phyloP scores from a whole-genome alignment of 2,113 vertebrate species.

The Eonycteris spelaea region DNA sequence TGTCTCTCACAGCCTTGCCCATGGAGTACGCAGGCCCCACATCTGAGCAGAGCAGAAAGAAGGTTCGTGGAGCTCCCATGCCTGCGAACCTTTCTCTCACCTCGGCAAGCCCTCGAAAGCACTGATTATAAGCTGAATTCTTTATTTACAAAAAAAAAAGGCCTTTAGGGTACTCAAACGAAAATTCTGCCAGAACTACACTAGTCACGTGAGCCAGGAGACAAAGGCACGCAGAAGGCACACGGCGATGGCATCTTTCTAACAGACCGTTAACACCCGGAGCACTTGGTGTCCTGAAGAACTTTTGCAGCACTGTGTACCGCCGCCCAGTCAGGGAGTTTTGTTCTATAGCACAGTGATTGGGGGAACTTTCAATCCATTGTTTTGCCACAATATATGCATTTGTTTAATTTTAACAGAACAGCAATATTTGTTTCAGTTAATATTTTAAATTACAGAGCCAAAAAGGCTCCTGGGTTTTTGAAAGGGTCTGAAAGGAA shows the following conservation, averaged over 20 bases:
- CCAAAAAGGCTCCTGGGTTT: not conserved
- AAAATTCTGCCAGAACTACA: not conserved
- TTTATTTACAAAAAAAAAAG: not conserved
- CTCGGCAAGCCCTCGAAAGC: not conserved
- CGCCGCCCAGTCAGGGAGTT: not conserved
- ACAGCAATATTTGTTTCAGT: not conserved
- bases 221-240: rapidly evolving
- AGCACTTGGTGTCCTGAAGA: not conserved
- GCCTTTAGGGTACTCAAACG: not conserved
- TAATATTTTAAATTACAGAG: not conserved
- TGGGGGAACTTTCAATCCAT: not conserved
- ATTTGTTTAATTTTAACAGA: not conserved
- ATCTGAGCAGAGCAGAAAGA: not conserved
- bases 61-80: not conserved
- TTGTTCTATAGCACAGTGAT: not conserved
- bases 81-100: not conserved
- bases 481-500: not conserved
- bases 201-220: not conserved
- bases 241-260: rapidly evolving
- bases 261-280: not conserved
- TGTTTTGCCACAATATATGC: not conserved
- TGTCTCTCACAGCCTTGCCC: slow-evolving; percentile 62
- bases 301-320: not conserved
- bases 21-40: not conserved
- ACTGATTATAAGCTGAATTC: not conserved